Evolutionary conservation across 1,140 invertebrate genomes (phyloP).

Genomic region (Drosophila sp.): DNA sequence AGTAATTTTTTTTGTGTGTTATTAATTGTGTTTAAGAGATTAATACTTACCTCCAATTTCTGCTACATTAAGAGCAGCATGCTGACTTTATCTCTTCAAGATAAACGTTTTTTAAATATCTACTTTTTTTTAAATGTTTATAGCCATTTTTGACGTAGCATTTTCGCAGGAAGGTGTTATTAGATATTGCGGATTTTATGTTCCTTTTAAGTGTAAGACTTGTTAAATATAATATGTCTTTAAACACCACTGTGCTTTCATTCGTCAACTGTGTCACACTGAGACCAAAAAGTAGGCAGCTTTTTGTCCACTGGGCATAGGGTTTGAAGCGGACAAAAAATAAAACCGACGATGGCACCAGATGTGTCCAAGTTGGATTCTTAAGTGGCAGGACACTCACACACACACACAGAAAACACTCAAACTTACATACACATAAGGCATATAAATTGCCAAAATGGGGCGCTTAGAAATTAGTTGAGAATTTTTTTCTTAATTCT

Average conservation of each 20-base stretch:
- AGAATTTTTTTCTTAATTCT: slow-evolving; percentile 56
- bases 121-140: too few relatives aligned
- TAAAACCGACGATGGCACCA: slow-evolving; percentile 57
- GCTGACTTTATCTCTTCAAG: too few relatives aligned
- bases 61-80: too few relatives aligned
- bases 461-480: slow-evolving; percentile 60
- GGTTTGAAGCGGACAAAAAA: slow-evolving; percentile 16
- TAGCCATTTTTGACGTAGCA: too few relatives aligned
- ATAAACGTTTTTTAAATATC: too few relatives aligned
- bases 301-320: slow-evolving; percentile 14
- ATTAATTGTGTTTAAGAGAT: too few relatives aligned
- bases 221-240: neutral
- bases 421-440: slow-evolving; percentile 5
- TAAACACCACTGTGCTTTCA: slow-evolving; percentile 14
- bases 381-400: slow-evolving; percentile 55
- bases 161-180: too few relatives aligned
- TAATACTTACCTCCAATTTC: too few relatives aligned
- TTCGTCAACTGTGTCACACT: slow-evolving; percentile 33
- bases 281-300: slow-evolving; percentile 10
- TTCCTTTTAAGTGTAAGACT: too few relatives aligned
- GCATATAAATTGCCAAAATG: slow-evolving; percentile 4
- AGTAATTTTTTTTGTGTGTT: too few relatives aligned
- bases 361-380: slow-evolving; percentile 69
- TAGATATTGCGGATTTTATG: too few relatives aligned
- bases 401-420: slow-evolving; percentile 15